Base-by-base conservation (phyloP, 35 echinoderm and acorn worm genomes). In the Acanthaster planci region DNA sequence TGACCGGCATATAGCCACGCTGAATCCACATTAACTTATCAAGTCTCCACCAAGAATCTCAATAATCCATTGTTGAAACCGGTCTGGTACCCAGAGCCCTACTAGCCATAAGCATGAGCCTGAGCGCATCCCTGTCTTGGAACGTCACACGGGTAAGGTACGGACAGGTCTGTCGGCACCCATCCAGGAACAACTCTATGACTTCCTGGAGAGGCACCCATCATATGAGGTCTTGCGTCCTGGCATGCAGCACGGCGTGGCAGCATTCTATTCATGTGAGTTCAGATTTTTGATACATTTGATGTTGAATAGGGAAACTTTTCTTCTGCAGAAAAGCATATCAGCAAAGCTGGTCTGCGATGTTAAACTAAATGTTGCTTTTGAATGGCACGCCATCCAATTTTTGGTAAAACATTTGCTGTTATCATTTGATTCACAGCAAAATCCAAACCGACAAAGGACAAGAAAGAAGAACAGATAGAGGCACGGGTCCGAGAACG, bases 161-260 rank as follows among this genome's bases (percentile, higher is more conserved):
- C 81, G 88, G 14, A 93, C 92, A 5, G 95, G 95, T 8, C 84
- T 93, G 19, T 64, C 88, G 9, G 95, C 95, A 32, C 95, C 95
- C 7, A 91, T 88, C 17, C 78, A 84, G 36, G 76, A 87, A 44
- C 82, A 97, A 40, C 77, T 97, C 1, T 82, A 84, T 3, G 81
- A 87, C 1, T 97, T 88, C 84, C 88, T 97, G 0, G 89, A 86
- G 36, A 80, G 88, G 55, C 95, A 97, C 77, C 91, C 95, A 2
- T 88, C 95, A 4, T 97, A 93, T 77, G 95, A 97, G 67, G 95
- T 97, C 1, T 76, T 97, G 39, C 77, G 84, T 32, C 95, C 95
- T 14, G 90, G 80, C 59, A 89, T 72, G 21, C 60, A 89, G 51
- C 87, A 89, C 52, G 87, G 87, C 36, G 21, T 79, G 15, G 80